A percentile compares a stretch with the other conserved stretches of the same genome.
Conservation (phyloP, 2,888 invertebrate genomes). For the Sphinx pinastri region DNA sequence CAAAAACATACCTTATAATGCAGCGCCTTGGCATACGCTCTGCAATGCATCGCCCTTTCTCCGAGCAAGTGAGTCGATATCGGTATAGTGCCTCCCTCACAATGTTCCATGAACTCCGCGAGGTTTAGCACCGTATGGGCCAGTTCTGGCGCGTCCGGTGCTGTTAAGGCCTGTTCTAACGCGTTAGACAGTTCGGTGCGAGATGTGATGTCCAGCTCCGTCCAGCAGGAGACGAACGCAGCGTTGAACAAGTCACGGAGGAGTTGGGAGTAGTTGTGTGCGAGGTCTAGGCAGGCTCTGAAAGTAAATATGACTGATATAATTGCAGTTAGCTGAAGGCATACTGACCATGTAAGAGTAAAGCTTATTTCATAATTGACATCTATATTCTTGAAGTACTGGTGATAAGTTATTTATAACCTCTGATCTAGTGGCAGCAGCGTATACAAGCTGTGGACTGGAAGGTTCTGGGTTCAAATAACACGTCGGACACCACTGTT, state of each 20-base stretch:
- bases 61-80: slow-evolving; percentile 94
- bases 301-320: background rate
- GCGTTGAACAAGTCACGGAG: slow-evolving; percentile 98
- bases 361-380: too few relatives aligned
- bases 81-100: slow-evolving; percentile 97
- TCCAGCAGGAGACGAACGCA: slow-evolving; percentile 99
- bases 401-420: too few relatives aligned
- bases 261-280: slow-evolving; percentile 97
- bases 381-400: too few relatives aligned
- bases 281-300: slow-evolving; percentile 95
- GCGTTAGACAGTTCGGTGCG: slow-evolving; percentile 94
- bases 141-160: slow-evolving; percentile 96
- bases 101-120: slow-evolving; percentile 99
- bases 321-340: background rate
- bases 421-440: too few relatives aligned
- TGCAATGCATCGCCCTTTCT: slow-evolving; percentile 96
- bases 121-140: slow-evolving; percentile 97
- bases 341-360: too few relatives aligned
- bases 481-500: too few relatives aligned
- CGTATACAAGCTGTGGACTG: too few relatives aligned
- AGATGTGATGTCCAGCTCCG: slow-evolving; percentile 92
- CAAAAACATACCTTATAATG: slow-evolving; percentile 80
- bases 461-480: too few relatives aligned
- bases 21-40: slow-evolving; percentile 87
- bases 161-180: slow-evolving; percentile 93